Evolutionary conservation across 2,888 invertebrate genomes (phyloP).

Genomic region (Crematogaster levior): DNA sequence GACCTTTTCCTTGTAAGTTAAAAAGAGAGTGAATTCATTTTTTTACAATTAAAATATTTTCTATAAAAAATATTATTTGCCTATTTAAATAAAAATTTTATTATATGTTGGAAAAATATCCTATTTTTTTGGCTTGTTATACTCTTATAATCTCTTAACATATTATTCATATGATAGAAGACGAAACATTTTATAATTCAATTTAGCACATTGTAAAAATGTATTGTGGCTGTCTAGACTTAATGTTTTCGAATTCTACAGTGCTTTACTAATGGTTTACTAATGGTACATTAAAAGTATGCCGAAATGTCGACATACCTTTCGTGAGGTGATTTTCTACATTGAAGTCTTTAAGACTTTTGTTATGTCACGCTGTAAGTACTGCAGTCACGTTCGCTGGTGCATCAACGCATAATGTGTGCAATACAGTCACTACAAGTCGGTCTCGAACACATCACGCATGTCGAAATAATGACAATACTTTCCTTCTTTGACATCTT

Average conservation of each 20-base stretch:
- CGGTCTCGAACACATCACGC: constrained; percentile 27
- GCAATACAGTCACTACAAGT: constrained; percentile 47
- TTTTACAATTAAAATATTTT: no score
- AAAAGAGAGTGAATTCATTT: no score
- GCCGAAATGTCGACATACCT: background rate
- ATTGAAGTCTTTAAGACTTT: constrained; percentile 13
- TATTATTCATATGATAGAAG: background rate
- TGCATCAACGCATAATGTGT: constrained; percentile 3
- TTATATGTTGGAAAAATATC: no score
- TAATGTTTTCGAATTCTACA: background rate
- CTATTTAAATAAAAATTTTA: no score
- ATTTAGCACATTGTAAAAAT: background rate
- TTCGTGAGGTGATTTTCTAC: constrained; percentile 18
- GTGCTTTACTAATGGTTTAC: background rate
- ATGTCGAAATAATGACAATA: constrained; percentile 75
- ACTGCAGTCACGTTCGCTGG: constrained; percentile 13
- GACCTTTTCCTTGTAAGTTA: no score
- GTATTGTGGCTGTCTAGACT: background rate
- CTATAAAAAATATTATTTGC: no score
- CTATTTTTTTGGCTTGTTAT: no score
- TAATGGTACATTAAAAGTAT: background rate
- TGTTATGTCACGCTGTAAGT: background rate
- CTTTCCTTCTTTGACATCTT: constrained; percentile 53
- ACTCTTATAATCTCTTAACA: no score
- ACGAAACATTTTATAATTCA: background rate